phyloP scores from a whole-genome alignment of 1,140 invertebrate genomes.

The Hyphantria cunea region DNA sequence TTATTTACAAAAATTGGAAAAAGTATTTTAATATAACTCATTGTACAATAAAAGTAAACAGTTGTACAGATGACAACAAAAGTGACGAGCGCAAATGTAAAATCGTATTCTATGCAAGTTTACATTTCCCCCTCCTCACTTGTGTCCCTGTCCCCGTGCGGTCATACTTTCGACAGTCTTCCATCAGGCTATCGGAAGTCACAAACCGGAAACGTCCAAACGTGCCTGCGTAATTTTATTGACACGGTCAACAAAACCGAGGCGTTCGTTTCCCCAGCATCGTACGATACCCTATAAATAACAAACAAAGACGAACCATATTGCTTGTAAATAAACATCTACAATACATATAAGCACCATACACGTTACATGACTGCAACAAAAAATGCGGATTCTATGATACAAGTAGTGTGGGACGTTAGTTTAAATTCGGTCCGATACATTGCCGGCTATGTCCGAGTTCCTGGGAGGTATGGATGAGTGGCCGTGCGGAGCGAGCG shows the following conservation, averaged over 20 bases:
- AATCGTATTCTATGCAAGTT: slow-evolving; percentile 1
- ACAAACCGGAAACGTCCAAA: slow-evolving; percentile 32
- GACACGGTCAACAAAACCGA: slow-evolving; percentile 41
- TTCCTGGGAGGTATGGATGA: slow-evolving; percentile 4
- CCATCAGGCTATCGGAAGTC: slow-evolving; percentile 18
- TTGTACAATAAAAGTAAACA: slow-evolving; percentile 24
- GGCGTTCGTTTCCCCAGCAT: slow-evolving; percentile 38
- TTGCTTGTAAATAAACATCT: slow-evolving; percentile 45
- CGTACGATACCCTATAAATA: slow-evolving; percentile 17
- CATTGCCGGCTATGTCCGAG: slow-evolving; percentile 25
- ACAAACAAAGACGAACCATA: slow-evolving; percentile 40
- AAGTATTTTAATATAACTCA: slow-evolving; percentile 29
- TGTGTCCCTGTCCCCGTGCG: slow-evolving; percentile 13
- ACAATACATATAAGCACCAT: slow-evolving; percentile 68
- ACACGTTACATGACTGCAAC: slow-evolving; percentile 63
- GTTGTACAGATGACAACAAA: slow-evolving; percentile 12
- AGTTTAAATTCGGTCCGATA: slow-evolving; percentile 52
- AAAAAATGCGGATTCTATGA: slow-evolving; percentile 41
- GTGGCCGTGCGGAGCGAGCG: slow-evolving; percentile 14
- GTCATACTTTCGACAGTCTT: slow-evolving; percentile 3
- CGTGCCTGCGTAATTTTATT: slow-evolving; percentile 34
- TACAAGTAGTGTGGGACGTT: slow-evolving; percentile 51
- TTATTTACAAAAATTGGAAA: slow-evolving; percentile 32
- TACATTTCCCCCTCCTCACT: slow-evolving; percentile 2
- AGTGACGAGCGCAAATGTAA: slow-evolving; percentile 1